Evolutionary conservation across 2,888 invertebrate species (phyloP).

Genomic region (Xestoiulus laeticollis): DNA sequence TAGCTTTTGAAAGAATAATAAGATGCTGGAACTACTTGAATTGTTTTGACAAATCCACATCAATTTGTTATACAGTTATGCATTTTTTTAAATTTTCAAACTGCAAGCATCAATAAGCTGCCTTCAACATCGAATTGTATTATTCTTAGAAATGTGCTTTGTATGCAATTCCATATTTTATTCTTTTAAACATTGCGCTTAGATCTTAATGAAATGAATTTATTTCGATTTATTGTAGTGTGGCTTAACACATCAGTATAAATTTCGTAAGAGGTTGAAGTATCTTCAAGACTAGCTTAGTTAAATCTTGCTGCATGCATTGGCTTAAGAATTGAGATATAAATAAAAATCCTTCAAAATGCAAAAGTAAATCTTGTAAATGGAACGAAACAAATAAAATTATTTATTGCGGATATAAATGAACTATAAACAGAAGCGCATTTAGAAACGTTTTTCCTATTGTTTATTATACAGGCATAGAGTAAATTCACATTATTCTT

Average conservation of each 20-base stretch:
- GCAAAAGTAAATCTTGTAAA: not conserved
- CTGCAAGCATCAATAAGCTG: no score
- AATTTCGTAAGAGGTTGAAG: not conserved
- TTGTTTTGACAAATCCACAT: no score
- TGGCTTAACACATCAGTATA: not conserved
- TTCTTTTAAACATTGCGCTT: no score
- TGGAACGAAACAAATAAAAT: not conserved
- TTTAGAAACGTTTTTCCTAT: not conserved
- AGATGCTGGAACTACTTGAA: no score
- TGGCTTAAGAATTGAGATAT: not conserved
- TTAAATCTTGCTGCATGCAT: not conserved
- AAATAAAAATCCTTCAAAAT: not conserved
- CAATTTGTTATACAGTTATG: no score
- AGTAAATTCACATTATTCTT: not conserved
- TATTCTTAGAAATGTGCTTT: no score
- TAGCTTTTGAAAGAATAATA: no score
- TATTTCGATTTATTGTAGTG: no score
- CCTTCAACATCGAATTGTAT: no score
- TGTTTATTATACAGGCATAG: not conserved
- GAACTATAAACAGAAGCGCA: not conserved
- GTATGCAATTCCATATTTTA: no score
- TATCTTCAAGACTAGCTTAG: not conserved
- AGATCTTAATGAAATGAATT: no score
- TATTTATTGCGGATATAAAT: not conserved
- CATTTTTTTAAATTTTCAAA: no score